phyloP scores from a whole-genome alignment of 2,888 invertebrate species.

The Nebria salina region DNA sequence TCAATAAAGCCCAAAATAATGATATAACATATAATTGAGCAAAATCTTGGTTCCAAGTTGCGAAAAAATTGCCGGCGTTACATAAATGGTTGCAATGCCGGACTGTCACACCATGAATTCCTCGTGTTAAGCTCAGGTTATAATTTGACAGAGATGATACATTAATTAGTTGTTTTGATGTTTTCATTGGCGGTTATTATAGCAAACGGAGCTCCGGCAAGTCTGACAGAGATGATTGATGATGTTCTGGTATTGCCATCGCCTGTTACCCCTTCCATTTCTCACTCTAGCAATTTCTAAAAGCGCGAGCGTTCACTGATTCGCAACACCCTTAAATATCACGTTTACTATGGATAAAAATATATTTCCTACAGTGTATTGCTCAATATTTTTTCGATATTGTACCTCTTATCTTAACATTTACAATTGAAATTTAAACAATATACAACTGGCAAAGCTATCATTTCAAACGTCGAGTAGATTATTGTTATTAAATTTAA shows the following conservation, averaged over 20 bases:
- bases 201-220: neutral
- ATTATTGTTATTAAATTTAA: too few relatives aligned
- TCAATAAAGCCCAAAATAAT: neutral
- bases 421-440: too few relatives aligned
- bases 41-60: neutral
- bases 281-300: neutral
- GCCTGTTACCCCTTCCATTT: neutral
- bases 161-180: constrained; percentile 23
- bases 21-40: neutral
- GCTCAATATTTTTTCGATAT: neutral
- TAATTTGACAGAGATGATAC: constrained; percentile 13
- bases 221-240: neutral
- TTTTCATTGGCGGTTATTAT: constrained; percentile 20
- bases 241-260: neutral
- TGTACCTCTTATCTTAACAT: too few relatives aligned
- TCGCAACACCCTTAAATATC: neutral
- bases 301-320: neutral
- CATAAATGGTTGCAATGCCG: neutral
- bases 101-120: neutral
- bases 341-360: neutral
- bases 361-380: neutral
- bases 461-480: too few relatives aligned
- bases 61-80: neutral
- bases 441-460: too few relatives aligned
- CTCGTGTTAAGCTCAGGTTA: neutral